Evolutionary conservation across 2,113 vertebrate genomes (phyloP).

Genomic region (Seriola aureovittata): DNA sequence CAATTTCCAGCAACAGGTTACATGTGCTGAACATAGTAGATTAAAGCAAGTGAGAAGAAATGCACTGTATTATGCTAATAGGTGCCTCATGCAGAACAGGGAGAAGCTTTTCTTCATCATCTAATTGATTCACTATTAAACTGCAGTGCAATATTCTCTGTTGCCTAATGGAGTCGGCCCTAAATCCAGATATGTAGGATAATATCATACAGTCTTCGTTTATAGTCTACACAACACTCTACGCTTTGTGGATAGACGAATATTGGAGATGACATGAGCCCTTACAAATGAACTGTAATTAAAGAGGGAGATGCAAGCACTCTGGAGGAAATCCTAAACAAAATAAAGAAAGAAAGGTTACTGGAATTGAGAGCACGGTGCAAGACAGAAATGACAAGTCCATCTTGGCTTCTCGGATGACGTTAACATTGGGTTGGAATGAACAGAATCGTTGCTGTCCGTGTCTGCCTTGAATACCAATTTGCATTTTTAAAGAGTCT

Average conservation of each 20-base stretch:
- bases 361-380: slow-evolving; percentile 36
- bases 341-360: slow-evolving; percentile 55
- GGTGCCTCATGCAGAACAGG: slow-evolving; percentile 55
- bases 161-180: slow-evolving; percentile 69
- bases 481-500: slow-evolving; percentile 85
- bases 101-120: slow-evolving; percentile 58
- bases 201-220: slow-evolving; percentile 69
- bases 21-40: slow-evolving; percentile 51
- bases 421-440: slow-evolving; percentile 74
- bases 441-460: slow-evolving; percentile 75
- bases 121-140: slow-evolving; percentile 77
- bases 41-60: slow-evolving; percentile 60
- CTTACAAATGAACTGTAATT: slow-evolving; percentile 60
- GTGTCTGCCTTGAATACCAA: slow-evolving; percentile 82
- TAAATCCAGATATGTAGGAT: slow-evolving; percentile 67
- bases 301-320: slow-evolving; percentile 49
- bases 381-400: slow-evolving; percentile 66
- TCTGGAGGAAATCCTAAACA: slow-evolving; percentile 54
- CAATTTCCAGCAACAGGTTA: slow-evolving; percentile 69
- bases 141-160: slow-evolving; percentile 63
- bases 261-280: slow-evolving; percentile 41
- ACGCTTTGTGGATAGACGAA: slow-evolving; percentile 48
- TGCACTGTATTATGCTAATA: slow-evolving; percentile 70
- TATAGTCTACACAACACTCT: slow-evolving; percentile 62
- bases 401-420: slow-evolving; percentile 60